Percentiles rank a stretch among this genome's conserved stretches.
Evolutionary conservation across 2,888 invertebrate species (phyloP).

Genomic region (Euzetes globulus): DNA sequence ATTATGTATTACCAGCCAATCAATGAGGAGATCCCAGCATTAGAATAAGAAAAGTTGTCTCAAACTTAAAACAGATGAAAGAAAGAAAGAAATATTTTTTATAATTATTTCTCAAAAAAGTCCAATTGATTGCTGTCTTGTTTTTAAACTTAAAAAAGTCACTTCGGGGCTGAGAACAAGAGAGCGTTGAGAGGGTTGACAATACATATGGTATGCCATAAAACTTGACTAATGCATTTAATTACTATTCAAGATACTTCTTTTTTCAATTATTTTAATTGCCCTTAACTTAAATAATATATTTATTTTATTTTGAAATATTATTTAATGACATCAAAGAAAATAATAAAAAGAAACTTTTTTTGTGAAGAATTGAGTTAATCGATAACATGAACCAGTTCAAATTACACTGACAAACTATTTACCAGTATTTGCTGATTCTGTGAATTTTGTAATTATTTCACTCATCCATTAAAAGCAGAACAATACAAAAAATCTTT

Average conservation of each 20-base stretch:
- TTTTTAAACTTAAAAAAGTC: neutral
- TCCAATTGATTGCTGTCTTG: neutral
- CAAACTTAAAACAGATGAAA: neutral
- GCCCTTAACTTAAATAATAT: constrained; percentile 3
- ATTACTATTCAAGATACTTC: neutral
- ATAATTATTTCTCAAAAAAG: neutral
- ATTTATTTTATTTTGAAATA: neutral
- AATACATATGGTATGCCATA: constrained; percentile 21
- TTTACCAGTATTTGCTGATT: too few species aligned
- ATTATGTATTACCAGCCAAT: constrained; percentile 33
- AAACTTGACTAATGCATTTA: neutral
- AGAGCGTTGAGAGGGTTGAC: constrained; percentile 5
- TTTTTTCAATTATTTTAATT: neutral
- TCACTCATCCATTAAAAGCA: too few species aligned
- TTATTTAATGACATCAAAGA: neutral
- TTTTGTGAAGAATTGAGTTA: too few species aligned
- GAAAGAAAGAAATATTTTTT: constrained; percentile 1
- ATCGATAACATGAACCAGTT: too few species aligned
- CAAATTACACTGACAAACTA: too few species aligned
- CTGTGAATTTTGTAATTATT: too few species aligned
- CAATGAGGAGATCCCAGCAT: neutral
- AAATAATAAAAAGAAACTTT: too few species aligned
- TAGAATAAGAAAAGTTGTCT: constrained; percentile 22
- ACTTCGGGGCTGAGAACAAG: neutral
- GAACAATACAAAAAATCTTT: too few species aligned